Evolutionary conservation across 35 echinoderm and acorn worm genomes (phyloP).

Genomic region (Acanthaster planci): DNA sequence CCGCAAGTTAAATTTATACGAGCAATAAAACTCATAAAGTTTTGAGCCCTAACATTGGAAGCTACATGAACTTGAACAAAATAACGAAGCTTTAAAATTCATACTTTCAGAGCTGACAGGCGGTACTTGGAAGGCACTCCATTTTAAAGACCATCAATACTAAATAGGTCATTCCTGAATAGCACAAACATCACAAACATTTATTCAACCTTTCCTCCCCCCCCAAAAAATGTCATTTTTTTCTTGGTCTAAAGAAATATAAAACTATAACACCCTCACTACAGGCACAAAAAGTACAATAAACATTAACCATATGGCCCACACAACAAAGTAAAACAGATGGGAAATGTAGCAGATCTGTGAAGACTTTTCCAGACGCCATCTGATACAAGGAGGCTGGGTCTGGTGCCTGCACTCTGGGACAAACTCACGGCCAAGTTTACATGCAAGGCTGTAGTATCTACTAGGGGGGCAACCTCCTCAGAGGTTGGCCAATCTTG

Average conservation of each 20-base stretch:
- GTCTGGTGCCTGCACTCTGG: background rate
- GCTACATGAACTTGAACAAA: no score
- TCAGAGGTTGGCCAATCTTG: background rate
- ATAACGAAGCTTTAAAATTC: no score
- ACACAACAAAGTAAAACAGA: background rate
- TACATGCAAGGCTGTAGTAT: no score
- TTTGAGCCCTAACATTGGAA: no score
- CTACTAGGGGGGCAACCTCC: no score
- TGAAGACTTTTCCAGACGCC: constrained; percentile 6
- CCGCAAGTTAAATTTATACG: no score
- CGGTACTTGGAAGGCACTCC: no score
- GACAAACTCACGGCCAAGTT: no score
- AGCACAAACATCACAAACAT: constrained; percentile 5
- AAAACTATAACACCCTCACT: constrained; percentile 13
- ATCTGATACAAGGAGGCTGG: background rate
- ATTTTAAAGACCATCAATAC: no score
- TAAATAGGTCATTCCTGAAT: no score
- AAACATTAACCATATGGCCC: constrained; percentile 1
- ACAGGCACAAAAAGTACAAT: background rate
- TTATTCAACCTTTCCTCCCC: background rate
- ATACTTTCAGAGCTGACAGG: no score
- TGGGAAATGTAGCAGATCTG: background rate
- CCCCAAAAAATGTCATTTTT: background rate
- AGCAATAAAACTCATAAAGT: no score
- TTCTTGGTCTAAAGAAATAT: background rate